Evolutionary conservation across 2,113 vertebrate species (phyloP).

Genomic region (Baryphthengus martii): DNA sequence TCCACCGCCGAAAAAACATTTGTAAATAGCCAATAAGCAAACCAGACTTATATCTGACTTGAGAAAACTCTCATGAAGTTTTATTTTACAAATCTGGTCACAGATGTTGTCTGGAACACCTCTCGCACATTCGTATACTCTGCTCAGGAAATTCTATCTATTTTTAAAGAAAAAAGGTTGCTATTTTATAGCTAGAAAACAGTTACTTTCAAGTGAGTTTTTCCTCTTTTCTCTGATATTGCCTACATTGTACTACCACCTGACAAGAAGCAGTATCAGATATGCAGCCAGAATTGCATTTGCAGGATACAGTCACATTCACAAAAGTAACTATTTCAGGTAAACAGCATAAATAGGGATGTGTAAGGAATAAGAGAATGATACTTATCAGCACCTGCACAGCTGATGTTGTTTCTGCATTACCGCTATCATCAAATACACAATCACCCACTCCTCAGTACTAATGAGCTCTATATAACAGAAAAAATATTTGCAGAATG

Average conservation of each 20-base stretch:
- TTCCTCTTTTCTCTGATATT: background rate
- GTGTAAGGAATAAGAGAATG: background rate
- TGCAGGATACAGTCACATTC: background rate
- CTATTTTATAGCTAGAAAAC: background rate
- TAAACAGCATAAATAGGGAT: background rate
- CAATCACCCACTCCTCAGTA: background rate
- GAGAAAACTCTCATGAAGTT: background rate
- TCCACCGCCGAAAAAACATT: background rate
- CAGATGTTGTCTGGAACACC: fast-evolving
- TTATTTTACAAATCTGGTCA: background rate
- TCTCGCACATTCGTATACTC: background rate
- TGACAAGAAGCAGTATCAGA: background rate
- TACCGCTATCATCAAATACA: background rate
- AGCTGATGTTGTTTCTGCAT: background rate
- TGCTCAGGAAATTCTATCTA: background rate
- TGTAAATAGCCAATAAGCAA: background rate
- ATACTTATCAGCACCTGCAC: background rate
- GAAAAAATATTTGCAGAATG: background rate
- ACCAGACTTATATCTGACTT: background rate
- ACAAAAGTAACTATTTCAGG: background rate
- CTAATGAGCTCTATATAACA: background rate
- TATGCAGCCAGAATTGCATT: background rate
- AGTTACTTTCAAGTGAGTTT: background rate
- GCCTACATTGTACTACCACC: background rate
- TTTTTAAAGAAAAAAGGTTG: background rate